These are phyloP conservation scores for Callaeas wilsoni DNA, from an alignment of 2,113 vertebrate genomes.

Conservation along the genomic window DNA sequence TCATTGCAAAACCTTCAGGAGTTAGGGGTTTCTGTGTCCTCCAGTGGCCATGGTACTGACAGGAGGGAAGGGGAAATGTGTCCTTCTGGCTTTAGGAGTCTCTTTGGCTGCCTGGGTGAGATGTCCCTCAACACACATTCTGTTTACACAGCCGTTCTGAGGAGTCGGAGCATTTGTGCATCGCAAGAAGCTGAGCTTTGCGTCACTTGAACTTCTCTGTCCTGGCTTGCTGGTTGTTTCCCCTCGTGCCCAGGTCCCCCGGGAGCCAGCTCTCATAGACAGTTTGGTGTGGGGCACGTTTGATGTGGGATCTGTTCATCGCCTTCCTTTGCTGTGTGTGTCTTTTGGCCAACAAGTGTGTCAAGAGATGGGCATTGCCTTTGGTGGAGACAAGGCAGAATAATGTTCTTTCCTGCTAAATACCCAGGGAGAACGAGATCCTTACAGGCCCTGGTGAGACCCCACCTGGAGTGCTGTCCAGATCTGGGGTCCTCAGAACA, in stretches of 20 bases:
- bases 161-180: background rate
- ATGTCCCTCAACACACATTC: background rate
- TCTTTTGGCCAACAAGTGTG: background rate
- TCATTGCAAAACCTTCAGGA: background rate
- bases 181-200: background rate
- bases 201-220: background rate
- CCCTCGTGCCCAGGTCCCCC: fast-evolving
- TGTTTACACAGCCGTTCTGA: background rate
- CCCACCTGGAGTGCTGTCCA: background rate
- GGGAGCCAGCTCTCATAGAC: background rate
- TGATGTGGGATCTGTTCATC: background rate
- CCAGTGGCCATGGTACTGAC: background rate
- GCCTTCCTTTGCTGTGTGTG: background rate
- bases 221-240: background rate
- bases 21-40: background rate
- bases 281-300: background rate
- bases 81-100: background rate
- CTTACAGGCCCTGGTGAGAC: background rate
- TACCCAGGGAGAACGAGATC: background rate
- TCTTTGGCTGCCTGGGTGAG: background rate
- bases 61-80: background rate
- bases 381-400: background rate
- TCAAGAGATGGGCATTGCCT: background rate
- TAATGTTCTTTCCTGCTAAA: background rate
- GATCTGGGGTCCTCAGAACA: background rate